These are phyloP conservation scores for Pelecanus crispus DNA, from an alignment of 2,113 vertebrate species.

Conservation along the genomic window DNA sequence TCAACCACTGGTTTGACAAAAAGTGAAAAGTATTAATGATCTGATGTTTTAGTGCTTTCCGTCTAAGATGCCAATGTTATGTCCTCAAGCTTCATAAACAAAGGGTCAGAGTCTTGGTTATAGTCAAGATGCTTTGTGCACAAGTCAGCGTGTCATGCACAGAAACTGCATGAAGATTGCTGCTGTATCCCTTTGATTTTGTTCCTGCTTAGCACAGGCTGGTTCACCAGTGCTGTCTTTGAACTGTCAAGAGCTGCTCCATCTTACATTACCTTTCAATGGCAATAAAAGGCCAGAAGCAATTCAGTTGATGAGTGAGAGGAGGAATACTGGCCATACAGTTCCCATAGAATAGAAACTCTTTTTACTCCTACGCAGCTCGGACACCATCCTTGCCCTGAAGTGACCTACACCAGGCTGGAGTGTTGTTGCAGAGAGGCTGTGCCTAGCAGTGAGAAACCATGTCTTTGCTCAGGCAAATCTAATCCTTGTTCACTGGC, in stretches of 20 bases:
- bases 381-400: neutral
- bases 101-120: neutral
- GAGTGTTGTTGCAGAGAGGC: neutral
- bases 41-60: neutral
- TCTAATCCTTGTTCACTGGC: neutral
- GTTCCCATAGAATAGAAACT: neutral
- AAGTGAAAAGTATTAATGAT: slow-evolving; percentile 39
- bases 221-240: neutral
- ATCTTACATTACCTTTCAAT: neutral
- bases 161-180: neutral
- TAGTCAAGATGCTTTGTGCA: neutral
- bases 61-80: neutral
- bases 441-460: neutral
- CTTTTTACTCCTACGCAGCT: neutral
- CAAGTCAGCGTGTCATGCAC: neutral
- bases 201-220: neutral
- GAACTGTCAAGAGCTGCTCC: neutral
- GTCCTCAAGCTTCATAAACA: neutral
- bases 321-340: neutral
- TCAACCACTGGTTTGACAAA: slow-evolving; percentile 27
- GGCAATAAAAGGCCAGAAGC: neutral
- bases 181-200: neutral
- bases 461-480: neutral
- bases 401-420: neutral
- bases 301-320: neutral